Base-by-base conservation (phyloP, 2,113 vertebrate species). In the Odontesthes bonariensis region DNA sequence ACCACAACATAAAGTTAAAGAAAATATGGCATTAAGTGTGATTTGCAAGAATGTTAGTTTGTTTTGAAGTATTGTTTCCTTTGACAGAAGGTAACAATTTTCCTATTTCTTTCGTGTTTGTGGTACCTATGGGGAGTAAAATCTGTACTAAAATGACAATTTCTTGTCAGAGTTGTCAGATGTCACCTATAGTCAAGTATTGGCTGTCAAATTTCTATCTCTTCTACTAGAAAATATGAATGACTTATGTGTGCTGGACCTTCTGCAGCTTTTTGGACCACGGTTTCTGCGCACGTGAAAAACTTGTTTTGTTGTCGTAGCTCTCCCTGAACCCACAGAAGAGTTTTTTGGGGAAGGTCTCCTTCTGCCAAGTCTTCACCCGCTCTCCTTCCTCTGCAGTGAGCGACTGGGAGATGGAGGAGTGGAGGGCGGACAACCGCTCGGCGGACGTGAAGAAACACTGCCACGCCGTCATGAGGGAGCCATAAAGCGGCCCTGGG, bases 241-340 rank as follows among this genome's bases (percentile, higher is more conserved):
- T 42, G 13, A 54, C 5, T 40, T 3, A 46, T 47, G 35, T 60
- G 49, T 62, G 20, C 66, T 69, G 40, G 67, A 96, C 95, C 94
- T 96, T 96, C 31, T 86, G 88, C 52, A 96, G 74, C 77, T 93
- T 95, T 83, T 95, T 95, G 58, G 93, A 83, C 96, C 96, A 96
- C 62, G 95, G 95, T 68, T 94, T 96, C 90, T 96, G 96, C 3
- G 95, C 94, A 6, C 89, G 92, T 52, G 91, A 88, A 77, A 95
- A 96, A 33, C 91, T 95, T 0, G 77, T 88, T 16, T 89, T 91
- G 75, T 93, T 91, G 61, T 93, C 88, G 2, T 95, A 73, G 31
- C 93, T 92, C 87, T 96, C 95, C 52, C 67, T 93, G 85, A 96
- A 96, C 13, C 95, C 95, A 8, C 95, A 95, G 65, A 96, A 95